Conservation (phyloP, 2,888 invertebrate genomes). For the Amblyteles armatorius region DNA sequence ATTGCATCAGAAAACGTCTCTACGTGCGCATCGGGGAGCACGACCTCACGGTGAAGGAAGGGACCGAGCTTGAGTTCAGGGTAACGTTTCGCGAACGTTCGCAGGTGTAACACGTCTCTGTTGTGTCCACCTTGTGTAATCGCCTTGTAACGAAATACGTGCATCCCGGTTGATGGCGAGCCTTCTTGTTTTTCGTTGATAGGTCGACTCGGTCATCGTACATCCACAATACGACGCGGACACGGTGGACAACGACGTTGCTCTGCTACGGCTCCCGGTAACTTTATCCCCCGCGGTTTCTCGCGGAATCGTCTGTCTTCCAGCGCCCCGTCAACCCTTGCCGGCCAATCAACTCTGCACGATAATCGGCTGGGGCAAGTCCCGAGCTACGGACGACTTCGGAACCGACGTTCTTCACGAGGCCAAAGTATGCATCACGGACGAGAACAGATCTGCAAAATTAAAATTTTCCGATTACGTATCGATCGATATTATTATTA, state of each 20-base stretch:
- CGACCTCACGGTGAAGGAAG: constrained; percentile 91
- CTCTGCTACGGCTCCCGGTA: constrained; percentile 89
- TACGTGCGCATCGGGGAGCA: constrained; percentile 95
- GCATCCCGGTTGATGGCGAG: not conserved
- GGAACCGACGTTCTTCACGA: constrained; percentile 95
- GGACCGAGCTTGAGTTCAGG: constrained; percentile 91
- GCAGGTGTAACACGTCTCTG: constrained; percentile 11
- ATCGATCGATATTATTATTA: too few species aligned
- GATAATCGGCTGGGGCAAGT: constrained; percentile 97
- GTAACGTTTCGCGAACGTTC: constrained; percentile 81
- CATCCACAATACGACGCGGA: constrained; percentile 95
- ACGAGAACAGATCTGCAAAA: not conserved
- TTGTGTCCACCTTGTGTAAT: constrained; percentile 9
- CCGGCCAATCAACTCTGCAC: constrained; percentile 90
- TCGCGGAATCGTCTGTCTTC: constrained; percentile 92
- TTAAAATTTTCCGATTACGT: too few species aligned
- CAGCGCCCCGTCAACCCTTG: constrained; percentile 89
- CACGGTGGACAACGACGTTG: constrained; percentile 97
- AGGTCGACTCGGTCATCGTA: constrained; percentile 89
- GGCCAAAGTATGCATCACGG: constrained; percentile 88
- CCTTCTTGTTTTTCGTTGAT: constrained; percentile 43
- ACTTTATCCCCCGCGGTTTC: constrained; percentile 78
- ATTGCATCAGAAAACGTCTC: constrained; percentile 92
- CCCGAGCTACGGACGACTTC: constrained; percentile 90
- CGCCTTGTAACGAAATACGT: not conserved